A percentile compares a stretch with the other conserved stretches of the same genome.
phyloP scores from a whole-genome alignment of 1,140 invertebrate genomes.

The Dufourea novaeangliae region DNA sequence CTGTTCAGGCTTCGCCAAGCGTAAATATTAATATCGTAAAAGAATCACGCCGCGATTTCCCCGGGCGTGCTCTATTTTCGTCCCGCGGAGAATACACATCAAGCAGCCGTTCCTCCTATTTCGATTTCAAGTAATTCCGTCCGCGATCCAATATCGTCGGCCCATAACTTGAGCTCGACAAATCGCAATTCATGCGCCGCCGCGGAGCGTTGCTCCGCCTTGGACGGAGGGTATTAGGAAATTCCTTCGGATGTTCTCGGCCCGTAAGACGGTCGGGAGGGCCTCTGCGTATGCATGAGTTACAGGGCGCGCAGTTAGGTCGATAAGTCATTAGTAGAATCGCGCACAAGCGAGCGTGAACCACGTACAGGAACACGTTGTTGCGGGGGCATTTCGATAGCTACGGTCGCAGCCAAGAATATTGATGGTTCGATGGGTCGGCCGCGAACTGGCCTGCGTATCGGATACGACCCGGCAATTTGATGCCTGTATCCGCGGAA shows the following conservation, averaged over 20 bases:
- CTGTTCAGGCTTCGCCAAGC: neutral
- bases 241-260: constrained; percentile 33
- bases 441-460: constrained; percentile 15
- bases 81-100: constrained; percentile 7
- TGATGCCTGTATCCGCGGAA: neutral
- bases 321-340: constrained; percentile 56
- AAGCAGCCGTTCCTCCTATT: constrained; percentile 21
- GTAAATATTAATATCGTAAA: constrained; percentile 36
- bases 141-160: constrained; percentile 44
- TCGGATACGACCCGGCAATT: neutral
- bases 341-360: constrained; percentile 29
- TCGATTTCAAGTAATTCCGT: constrained; percentile 41
- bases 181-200: constrained; percentile 17
- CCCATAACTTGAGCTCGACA: constrained; percentile 34
- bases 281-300: constrained; percentile 23
- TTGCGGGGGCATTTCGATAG: constrained; percentile 4
- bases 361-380: constrained; percentile 9
- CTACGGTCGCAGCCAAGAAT: constrained; percentile 29
- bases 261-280: constrained; percentile 36
- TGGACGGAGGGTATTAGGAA: constrained; percentile 38
- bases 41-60: constrained; percentile 15
- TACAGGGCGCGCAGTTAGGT: constrained; percentile 25
- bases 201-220: neutral
- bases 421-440: constrained; percentile 29
- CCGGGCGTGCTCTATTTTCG: constrained; percentile 10